Base-by-base conservation (phyloP, 2,113 vertebrate genomes). In the Seriola quinqueradiata region DNA sequence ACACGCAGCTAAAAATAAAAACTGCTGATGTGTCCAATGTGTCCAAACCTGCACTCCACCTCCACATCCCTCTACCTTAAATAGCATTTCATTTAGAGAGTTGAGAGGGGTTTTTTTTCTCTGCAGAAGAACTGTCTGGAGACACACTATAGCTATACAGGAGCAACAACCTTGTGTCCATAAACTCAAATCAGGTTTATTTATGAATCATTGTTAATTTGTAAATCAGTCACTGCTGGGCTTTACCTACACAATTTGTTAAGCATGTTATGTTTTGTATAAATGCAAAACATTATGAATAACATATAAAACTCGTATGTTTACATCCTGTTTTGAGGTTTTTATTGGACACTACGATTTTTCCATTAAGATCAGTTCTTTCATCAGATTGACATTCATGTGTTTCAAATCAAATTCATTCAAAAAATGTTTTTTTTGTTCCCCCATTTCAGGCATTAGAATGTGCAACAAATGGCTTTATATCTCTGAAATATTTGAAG, bases 1-100 rank as follows among this genome's bases (percentile, higher is more conserved):
- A 78, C 75, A 25, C 36, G 12, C 25, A 28, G 61, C 85, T 91
- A 84, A 83, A 92, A 91, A 88, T 84, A 91, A 81, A 90, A 92
- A 87, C 40, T 73, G 84, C 88, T 92, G 88, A 93, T 90, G 79
- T 70, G 59, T 79, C 77, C 57, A 79, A 82, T 88, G 75, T 67
- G 63, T 81, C 74, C 52, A 78, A 79, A 83, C 66, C 78, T 81
- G 73, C 23, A 48, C 75, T 76, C 60, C 69, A 75, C 57, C 78
- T 80, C 42, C 38, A 75, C 81, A 74, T 66, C 55, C 50, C 38
- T 75, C 61, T 23, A 68, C 68, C 66, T 82, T 67, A 68, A 83
- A 36, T 66, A 75, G 36, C 71, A 38, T 74, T 87, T 78, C 14
- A 80, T 74, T 63, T 4, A 68, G 2, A 36, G 52, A 71, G 11